Evolutionary conservation across 2,797 vertebrate genomes (phyloP).

Genomic region (Centropyge bicolor): DNA sequence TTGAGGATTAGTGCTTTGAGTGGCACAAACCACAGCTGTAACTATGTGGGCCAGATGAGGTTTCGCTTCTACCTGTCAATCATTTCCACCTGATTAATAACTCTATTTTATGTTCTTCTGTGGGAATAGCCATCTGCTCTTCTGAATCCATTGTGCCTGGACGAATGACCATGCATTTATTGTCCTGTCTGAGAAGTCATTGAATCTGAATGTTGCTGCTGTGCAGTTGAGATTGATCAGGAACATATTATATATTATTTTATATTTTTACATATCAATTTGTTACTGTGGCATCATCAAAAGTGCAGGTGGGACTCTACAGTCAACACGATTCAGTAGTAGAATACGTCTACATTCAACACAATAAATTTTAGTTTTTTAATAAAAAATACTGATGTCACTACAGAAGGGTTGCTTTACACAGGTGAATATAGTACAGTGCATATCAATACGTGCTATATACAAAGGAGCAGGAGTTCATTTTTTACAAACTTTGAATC

Average conservation of each 20-base stretch:
- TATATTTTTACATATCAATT: background rate
- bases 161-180: background rate
- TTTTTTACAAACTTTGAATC: constrained; percentile 10
- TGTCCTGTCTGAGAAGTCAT: background rate
- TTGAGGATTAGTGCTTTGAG: constrained; percentile 31
- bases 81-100: constrained; percentile 28
- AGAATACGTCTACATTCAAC: background rate
- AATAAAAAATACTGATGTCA: background rate
- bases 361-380: background rate
- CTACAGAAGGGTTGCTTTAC: background rate
- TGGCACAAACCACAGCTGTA: constrained; percentile 29
- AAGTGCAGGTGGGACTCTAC: background rate
- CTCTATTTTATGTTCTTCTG: background rate
- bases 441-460: background rate
- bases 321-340: background rate
- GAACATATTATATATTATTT: background rate
- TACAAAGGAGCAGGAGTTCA: background rate
- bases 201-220: background rate
- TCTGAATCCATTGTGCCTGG: constrained; percentile 3
- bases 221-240: background rate
- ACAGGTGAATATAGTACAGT: background rate
- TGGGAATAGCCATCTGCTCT: constrained; percentile 10
- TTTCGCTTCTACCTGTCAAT: constrained; percentile 40
- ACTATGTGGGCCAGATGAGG: constrained; percentile 1
- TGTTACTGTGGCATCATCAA: background rate